Evolutionary conservation across 2,888 invertebrate genomes (phyloP).

Genomic region (Leptothorax acervorum): DNA sequence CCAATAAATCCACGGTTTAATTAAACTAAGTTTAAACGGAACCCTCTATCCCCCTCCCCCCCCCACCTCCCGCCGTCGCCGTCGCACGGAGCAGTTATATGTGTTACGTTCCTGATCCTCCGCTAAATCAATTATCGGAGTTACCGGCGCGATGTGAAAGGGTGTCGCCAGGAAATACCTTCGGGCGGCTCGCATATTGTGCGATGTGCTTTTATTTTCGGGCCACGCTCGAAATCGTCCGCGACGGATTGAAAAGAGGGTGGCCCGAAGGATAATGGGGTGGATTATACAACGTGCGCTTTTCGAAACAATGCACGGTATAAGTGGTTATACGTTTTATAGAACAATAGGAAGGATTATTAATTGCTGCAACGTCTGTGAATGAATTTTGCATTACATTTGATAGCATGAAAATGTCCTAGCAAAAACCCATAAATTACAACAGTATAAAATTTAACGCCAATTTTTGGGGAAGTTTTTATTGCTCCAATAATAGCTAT

Average conservation of each 20-base stretch:
- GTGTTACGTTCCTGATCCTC: constrained; percentile 81
- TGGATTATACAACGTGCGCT: constrained; percentile 19
- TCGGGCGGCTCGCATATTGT: constrained; percentile 36
- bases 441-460: not conserved
- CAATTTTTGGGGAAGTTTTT: not conserved
- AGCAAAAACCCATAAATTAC: not conserved
- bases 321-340: constrained; percentile 13
- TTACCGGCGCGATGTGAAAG: constrained; percentile 64
- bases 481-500: not conserved
- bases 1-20: constrained; percentile 84
- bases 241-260: constrained; percentile 20
- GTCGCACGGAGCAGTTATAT: constrained; percentile 80
- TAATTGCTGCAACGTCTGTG: not conserved
- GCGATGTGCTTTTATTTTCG: constrained; percentile 44
- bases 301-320: not conserved
- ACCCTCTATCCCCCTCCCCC: constrained; percentile 54
- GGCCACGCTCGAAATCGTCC: constrained; percentile 19
- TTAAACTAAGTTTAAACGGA: constrained; percentile 84
- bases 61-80: constrained; percentile 14
- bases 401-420: not conserved
- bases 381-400: not conserved
- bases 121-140: constrained; percentile 84
- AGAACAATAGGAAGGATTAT: constrained; percentile 15
- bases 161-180: constrained; percentile 46
- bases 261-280: not conserved